Percentiles rank a stretch among this genome's conserved stretches.
Conservation (phyloP, 2,113 vertebrate species). For the Hippoglossus stenolepis region DNA sequence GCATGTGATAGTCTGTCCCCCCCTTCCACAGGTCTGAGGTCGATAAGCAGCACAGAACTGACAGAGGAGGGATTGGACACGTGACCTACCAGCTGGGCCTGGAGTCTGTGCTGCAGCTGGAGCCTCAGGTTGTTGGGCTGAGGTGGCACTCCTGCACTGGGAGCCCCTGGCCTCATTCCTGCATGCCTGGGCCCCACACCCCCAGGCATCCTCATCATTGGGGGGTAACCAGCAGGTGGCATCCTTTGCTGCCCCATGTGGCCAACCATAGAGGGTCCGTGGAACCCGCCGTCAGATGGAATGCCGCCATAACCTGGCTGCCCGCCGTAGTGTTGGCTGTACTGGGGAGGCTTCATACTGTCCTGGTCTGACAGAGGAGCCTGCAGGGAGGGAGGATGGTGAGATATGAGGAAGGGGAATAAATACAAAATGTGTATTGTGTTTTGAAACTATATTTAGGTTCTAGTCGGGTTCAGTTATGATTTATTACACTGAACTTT, state of each 20-base stretch:
- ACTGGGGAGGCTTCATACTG: slow-evolving; percentile 88
- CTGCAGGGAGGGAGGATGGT: slow-evolving; percentile 66
- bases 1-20: too few relatives aligned
- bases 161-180: slow-evolving; percentile 84
- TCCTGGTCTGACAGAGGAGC: slow-evolving; percentile 89
- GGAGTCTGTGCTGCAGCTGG: slow-evolving; percentile 79
- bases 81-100: slow-evolving; percentile 67
- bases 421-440: not conserved
- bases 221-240: slow-evolving; percentile 82
- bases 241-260: slow-evolving; percentile 83
- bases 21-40: too few relatives aligned
- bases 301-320: slow-evolving; percentile 86
- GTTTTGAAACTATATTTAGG: not conserved
- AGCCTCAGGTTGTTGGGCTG: slow-evolving; percentile 85
- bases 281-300: slow-evolving; percentile 87
- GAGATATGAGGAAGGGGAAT: not conserved
- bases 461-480: too few relatives aligned
- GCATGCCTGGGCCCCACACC: slow-evolving; percentile 75
- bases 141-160: slow-evolving; percentile 78
- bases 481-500: too few relatives aligned
- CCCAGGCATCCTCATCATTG: slow-evolving; percentile 89
- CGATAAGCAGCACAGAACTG: too few relatives aligned
- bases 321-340: slow-evolving; percentile 87
- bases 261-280: slow-evolving; percentile 60
- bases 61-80: accelerated